Conservation (phyloP, 2,113 vertebrate genomes). For the Girardinichthys multiradiatus region DNA sequence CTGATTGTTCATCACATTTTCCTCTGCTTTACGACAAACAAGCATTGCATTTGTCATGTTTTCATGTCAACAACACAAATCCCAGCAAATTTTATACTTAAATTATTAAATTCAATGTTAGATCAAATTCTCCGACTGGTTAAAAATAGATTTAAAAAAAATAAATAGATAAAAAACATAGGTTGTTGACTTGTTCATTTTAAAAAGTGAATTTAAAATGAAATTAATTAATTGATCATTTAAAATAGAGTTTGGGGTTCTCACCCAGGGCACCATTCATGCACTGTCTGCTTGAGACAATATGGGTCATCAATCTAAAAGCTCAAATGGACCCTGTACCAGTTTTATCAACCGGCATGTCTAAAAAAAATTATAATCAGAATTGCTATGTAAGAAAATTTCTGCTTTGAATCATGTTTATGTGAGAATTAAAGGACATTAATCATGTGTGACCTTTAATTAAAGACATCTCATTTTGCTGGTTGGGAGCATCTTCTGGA, state of each 20-base stretch:
- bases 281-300: neutral
- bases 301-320: rapidly evolving
- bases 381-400: neutral
- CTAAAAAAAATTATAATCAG: slow-evolving; percentile 11
- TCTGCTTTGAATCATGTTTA: slow-evolving; percentile 12
- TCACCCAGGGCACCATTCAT: too few relatives aligned
- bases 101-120: neutral
- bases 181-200: too few relatives aligned
- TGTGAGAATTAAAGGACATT: slow-evolving; percentile 1
- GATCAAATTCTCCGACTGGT: too few relatives aligned
- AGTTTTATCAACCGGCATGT: neutral
- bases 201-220: too few relatives aligned
- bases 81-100: neutral
- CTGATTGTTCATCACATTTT: neutral
- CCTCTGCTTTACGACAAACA: too few relatives aligned
- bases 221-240: neutral
- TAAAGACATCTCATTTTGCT: slow-evolving; percentile 14
- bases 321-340: neutral
- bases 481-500: neutral
- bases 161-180: too few relatives aligned
- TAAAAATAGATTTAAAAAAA: too few relatives aligned
- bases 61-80: too few relatives aligned
- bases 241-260: neutral
- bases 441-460: slow-evolving; percentile 11
- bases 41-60: too few relatives aligned